A percentile compares a stretch with the other conserved stretches of the same genome.
Conservation (phyloP, 2,113 vertebrate species). For the Odontesthes bonariensis region DNA sequence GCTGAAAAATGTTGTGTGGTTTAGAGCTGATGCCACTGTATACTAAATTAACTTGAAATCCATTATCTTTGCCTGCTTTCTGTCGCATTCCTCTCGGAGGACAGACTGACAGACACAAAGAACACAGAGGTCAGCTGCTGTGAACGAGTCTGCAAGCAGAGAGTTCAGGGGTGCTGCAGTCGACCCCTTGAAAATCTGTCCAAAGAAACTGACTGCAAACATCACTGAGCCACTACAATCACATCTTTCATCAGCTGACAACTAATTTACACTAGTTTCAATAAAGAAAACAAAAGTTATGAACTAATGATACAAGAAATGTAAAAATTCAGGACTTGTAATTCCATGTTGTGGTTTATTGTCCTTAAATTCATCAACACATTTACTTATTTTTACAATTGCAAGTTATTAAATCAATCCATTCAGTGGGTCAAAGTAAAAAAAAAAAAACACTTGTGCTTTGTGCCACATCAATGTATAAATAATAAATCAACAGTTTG, state of each 20-base stretch:
- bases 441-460: too few species aligned
- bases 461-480: too few species aligned
- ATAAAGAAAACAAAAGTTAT: too few species aligned
- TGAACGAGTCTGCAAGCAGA: slow-evolving; percentile 19
- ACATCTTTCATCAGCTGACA: background rate
- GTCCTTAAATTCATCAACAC: background rate
- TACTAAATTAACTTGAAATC: slow-evolving; percentile 58
- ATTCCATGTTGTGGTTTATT: slow-evolving; percentile 39
- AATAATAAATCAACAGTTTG: too few species aligned
- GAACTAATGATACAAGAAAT: too few species aligned
- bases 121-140: slow-evolving; percentile 36
- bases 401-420: background rate
- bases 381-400: slow-evolving; percentile 26
- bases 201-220: slow-evolving; percentile 37
- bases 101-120: slow-evolving; percentile 24
- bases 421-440: too few species aligned
- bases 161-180: slow-evolving; percentile 10
- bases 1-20: slow-evolving; percentile 68
- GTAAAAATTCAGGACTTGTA: background rate
- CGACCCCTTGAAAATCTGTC: slow-evolving; percentile 19
- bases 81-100: slow-evolving; percentile 75
- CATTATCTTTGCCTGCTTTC: slow-evolving; percentile 58
- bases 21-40: slow-evolving; percentile 63
- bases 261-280: too few species aligned
- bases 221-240: slow-evolving; percentile 1